Evolutionary conservation across 2,113 vertebrate genomes (phyloP).

Genomic region (Penelope pileata): DNA sequence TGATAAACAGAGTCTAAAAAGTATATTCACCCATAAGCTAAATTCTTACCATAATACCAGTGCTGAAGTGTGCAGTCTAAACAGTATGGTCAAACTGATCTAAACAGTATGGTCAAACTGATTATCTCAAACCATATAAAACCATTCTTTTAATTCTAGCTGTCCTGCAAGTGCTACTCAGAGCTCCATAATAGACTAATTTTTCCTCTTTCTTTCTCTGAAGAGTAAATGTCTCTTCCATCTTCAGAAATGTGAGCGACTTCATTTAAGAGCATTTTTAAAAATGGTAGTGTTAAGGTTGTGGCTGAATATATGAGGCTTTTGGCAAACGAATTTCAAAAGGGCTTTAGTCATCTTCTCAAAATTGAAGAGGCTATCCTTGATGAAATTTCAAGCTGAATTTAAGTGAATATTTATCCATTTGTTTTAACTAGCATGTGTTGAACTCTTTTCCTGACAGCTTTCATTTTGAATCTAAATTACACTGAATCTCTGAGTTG

Average conservation of each 20-base stretch:
- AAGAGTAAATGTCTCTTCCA: not conserved
- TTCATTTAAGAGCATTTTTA: not conserved
- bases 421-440: not conserved
- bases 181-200: not conserved
- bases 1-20: not conserved
- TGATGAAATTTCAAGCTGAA: not conserved
- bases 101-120: not conserved
- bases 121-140: not conserved
- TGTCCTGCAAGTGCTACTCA: not conserved
- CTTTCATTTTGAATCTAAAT: not conserved
- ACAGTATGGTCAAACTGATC: too few relatives aligned
- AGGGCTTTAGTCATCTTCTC: not conserved
- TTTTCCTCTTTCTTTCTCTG: not conserved
- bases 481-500: not conserved
- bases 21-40: not conserved
- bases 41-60: not conserved
- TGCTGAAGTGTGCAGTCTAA: not conserved
- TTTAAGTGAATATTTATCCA: not conserved
- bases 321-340: not conserved
- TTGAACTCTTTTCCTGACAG: not conserved
- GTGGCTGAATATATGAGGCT: not conserved
- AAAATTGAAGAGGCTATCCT: not conserved
- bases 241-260: not conserved
- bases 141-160: not conserved
- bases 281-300: not conserved